Evolutionary conservation across 2,888 invertebrate species (phyloP).

Genomic region (Chirona hameri): DNA sequence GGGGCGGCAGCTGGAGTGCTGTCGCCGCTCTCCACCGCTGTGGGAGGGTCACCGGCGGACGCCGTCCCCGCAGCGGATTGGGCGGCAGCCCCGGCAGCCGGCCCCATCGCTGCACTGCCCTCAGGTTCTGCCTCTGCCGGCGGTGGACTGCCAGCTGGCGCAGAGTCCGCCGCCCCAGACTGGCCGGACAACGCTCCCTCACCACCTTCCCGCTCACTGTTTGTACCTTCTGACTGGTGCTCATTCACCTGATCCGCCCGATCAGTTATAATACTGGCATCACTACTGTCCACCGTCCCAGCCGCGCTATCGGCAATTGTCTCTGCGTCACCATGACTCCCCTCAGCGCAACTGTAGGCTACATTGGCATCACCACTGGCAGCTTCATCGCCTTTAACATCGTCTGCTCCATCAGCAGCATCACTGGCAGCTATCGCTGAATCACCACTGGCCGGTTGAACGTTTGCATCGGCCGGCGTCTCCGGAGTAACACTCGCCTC

Average conservation of each 20-base stretch:
- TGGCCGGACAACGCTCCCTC: not conserved
- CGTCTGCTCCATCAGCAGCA: too few species aligned
- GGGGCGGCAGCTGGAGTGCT: too few species aligned
- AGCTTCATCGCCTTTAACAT: too few species aligned
- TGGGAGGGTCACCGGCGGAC: not conserved
- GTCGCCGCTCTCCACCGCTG: too few species aligned
- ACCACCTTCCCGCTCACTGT: not conserved
- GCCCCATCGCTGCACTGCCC: not conserved
- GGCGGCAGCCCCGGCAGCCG: not conserved
- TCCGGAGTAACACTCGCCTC: not conserved
- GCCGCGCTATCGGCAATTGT: not conserved
- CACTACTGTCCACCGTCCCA: not conserved
- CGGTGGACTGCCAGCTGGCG: not conserved
- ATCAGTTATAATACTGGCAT: not conserved
- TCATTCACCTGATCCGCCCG: not conserved
- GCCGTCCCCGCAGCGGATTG: not conserved
- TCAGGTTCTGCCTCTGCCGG: not conserved
- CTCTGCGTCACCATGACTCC: not conserved
- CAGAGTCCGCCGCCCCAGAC: not conserved
- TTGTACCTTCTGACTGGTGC: not conserved
- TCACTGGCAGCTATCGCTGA: not conserved
- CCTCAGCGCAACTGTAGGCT: not conserved
- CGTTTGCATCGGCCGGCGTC: not conserved
- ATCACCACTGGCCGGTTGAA: too few species aligned
- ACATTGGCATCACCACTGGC: not conserved